Percentiles rank a stretch among this genome's conserved stretches.
These are phyloP conservation scores for Magallana ariakensis DNA, from an alignment of 1,140 invertebrate genomes.

Conservation along the genomic window DNA sequence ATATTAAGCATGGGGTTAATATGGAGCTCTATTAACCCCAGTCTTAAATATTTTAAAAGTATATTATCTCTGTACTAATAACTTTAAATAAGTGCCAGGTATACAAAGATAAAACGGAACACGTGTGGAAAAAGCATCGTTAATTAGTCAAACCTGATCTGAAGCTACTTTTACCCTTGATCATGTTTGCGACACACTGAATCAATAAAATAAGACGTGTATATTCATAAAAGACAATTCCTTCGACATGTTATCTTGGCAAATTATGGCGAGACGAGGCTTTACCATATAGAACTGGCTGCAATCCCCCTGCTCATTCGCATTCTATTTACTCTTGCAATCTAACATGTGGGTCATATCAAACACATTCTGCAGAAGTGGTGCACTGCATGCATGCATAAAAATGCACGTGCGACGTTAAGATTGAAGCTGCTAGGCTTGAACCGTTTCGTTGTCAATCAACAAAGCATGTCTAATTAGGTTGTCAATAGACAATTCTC, in stretches of 20 bases:
- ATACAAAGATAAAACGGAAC: too few relatives aligned
- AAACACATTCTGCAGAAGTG: background rate
- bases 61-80: too few relatives aligned
- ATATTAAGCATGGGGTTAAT: too few relatives aligned
- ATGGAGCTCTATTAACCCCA: too few relatives aligned
- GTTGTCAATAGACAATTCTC: too few relatives aligned
- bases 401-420: slow-evolving; percentile 9
- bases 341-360: slow-evolving; percentile 23
- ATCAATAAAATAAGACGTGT: background rate
- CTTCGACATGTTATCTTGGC: slow-evolving; percentile 6
- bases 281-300: background rate
- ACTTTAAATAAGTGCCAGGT: too few relatives aligned
- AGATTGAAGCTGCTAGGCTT: background rate
- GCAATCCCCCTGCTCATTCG: background rate
- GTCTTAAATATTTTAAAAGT: too few relatives aligned
- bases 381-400: background rate
- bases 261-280: background rate
- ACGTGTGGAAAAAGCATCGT: too few relatives aligned
- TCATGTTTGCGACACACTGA: background rate
- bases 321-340: background rate
- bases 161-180: background rate
- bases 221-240: background rate
- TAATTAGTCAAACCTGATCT: too few relatives aligned
- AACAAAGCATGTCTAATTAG: too few relatives aligned
- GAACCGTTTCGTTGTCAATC: too few relatives aligned